Conservation (phyloP, 2,888 invertebrate genomes). For the Tribolium freemani region DNA sequence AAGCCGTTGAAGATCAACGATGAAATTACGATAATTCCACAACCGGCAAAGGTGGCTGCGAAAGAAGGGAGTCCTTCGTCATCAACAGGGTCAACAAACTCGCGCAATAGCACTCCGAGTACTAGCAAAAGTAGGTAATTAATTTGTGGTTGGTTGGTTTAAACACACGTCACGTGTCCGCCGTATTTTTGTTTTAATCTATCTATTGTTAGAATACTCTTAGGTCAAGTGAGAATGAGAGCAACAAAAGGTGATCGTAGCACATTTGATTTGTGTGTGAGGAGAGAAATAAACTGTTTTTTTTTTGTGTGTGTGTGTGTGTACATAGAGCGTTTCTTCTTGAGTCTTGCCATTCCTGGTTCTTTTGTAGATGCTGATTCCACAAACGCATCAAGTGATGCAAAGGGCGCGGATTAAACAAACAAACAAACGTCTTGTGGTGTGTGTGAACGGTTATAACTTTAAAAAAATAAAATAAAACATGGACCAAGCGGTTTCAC, state of each 20-base stretch:
- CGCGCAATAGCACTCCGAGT: slow-evolving; percentile 55
- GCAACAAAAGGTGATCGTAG: slow-evolving; percentile 9
- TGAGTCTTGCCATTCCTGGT: slow-evolving; percentile 46
- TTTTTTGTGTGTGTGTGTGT: slow-evolving; percentile 28
- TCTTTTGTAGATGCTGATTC: slow-evolving; percentile 58
- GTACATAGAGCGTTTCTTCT: slow-evolving; percentile 1
- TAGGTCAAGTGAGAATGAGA: slow-evolving; percentile 22
- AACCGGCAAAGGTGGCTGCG: slow-evolving; percentile 74
- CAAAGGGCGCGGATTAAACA: slow-evolving; percentile 50
- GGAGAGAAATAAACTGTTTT: slow-evolving; percentile 21
- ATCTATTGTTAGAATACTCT: slow-evolving; percentile 34
- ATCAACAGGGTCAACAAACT: slow-evolving; percentile 49
- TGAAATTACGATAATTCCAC: slow-evolving; percentile 91
- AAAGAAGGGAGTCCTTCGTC: slow-evolving; percentile 57
- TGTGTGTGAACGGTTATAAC: slow-evolving; percentile 40
- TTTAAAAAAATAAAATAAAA: slow-evolving; percentile 14
- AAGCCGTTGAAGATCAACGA: slow-evolving; percentile 90
- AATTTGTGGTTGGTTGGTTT: slow-evolving; percentile 7
- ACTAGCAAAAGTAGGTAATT: slow-evolving; percentile 66
- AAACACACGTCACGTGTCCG: slow-evolving; percentile 29
- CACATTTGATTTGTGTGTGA: slow-evolving; percentile 20
- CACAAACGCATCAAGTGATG: slow-evolving; percentile 39
- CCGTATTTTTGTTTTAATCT: slow-evolving; percentile 27
- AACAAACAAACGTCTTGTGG: slow-evolving; percentile 21
- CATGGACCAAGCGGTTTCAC: slow-evolving; percentile 50